A percentile compares a stretch with the other conserved stretches of the same genome.
These are phyloP conservation scores for Rhodeus uyekii DNA, from an alignment of 2,797 vertebrate species.

Conservation along the genomic window DNA sequence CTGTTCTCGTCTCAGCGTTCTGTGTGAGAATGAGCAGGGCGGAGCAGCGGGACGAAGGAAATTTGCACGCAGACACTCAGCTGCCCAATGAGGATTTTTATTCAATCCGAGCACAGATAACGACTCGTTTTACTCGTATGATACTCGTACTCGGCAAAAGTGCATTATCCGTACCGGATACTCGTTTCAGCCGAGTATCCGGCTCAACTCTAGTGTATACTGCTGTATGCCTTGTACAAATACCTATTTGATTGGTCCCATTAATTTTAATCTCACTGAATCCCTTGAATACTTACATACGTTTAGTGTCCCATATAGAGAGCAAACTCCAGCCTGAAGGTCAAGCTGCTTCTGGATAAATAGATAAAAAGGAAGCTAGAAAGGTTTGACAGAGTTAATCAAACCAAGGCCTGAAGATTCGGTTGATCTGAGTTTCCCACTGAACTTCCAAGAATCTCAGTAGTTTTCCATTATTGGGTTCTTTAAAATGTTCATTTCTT, in stretches of 20 bases:
- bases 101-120: too few relatives aligned
- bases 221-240: slow-evolving; percentile 28
- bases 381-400: slow-evolving; percentile 45
- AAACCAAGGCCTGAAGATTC: slow-evolving; percentile 35
- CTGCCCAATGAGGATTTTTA: too few relatives aligned
- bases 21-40: too few relatives aligned
- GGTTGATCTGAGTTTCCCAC: slow-evolving; percentile 25
- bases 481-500: background rate
- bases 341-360: slow-evolving; percentile 48
- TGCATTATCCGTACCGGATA: too few relatives aligned
- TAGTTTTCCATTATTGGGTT: slow-evolving; percentile 8
- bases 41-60: too few relatives aligned
- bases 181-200: too few relatives aligned
- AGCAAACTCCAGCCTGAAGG: slow-evolving; percentile 43
- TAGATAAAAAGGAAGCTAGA: slow-evolving; percentile 48
- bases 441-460: slow-evolving; percentile 22
- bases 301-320: slow-evolving; percentile 41
- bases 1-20: too few relatives aligned
- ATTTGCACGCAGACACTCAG: too few relatives aligned
- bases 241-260: slow-evolving; percentile 36
- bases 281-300: slow-evolving; percentile 57
- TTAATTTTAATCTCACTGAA: slow-evolving; percentile 47
- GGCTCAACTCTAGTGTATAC: too few relatives aligned
- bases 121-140: too few relatives aligned
- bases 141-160: too few relatives aligned